Evolutionary conservation across 2,888 invertebrate genomes (phyloP), one percentile per base, ranked within the genome.

Genomic region (Oxystoma pomonae): DNA sequence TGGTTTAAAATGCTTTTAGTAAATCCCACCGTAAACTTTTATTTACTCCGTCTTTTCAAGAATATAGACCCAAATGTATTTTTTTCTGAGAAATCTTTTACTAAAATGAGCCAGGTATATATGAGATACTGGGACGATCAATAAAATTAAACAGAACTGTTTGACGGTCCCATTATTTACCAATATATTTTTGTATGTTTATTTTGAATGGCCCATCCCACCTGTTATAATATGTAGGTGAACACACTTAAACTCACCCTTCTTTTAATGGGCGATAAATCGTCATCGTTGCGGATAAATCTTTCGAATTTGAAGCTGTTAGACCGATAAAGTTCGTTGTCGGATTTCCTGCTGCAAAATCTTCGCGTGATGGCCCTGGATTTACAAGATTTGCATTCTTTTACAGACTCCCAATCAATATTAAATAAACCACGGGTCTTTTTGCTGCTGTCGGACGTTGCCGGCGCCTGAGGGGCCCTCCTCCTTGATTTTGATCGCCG

Each of bases 291-390:
- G 71, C 91, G 83, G 73, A 91, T 88, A 76, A 92, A 92, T 62
- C 91, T 83, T 81, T 92, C 92, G 79, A 92, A 92, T 82, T 92
- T 92, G 83, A 92, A 92, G 81, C 92, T 92, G 79, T 92, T 92
- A 70, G 92, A 92, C 71, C 92, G 86, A 76, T 92, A 92, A 64
- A 92, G 85, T 81, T 92, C 91, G 84, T 92, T 92, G 83, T 92
- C 92, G 63, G 89, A 84, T 63, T 88, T 84, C 69, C 88, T 88
- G 68, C 90, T 87, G 78, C 91, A 91, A 73, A 92, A 85, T 56
- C 91, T 85, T 63, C 90, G 86, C 1, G 91, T 88, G 69, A 92
- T 81, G 2, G 83, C 84, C 52, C 83, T 77, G 52, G 84, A 84
- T 71, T 82, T 82, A 74, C 83, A 83, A 60, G 83, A 83, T 72